Evolutionary conservation across 2,113 vertebrate species (phyloP).

Genomic region (Neogale vison): DNA sequence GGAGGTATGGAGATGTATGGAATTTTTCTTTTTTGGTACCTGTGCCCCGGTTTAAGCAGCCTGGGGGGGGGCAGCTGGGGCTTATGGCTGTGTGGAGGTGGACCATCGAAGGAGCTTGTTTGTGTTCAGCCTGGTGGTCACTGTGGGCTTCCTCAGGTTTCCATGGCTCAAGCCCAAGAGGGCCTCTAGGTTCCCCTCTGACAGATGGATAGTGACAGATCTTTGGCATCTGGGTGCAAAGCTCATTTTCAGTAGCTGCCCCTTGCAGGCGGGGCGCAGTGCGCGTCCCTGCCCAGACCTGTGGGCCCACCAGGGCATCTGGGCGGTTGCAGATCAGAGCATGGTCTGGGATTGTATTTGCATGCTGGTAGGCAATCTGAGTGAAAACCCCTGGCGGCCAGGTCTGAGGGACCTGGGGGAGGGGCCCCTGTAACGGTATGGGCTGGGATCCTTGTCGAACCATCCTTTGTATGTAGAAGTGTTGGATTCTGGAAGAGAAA

Average conservation of each 20-base stretch:
- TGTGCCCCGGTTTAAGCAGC: background rate
- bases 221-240: background rate
- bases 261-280: background rate
- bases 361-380: background rate
- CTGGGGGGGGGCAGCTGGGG: background rate
- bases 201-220: background rate
- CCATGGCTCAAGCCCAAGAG: background rate
- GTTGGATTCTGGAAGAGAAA: background rate
- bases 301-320: background rate
- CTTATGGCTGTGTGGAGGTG: background rate
- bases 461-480: background rate
- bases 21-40: background rate
- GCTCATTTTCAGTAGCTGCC: background rate
- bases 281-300: background rate
- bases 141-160: background rate
- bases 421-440: background rate
- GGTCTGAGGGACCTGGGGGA: background rate
- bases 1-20: background rate
- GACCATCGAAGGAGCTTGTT: background rate
- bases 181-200: background rate
- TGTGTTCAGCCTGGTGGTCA: fast-evolving
- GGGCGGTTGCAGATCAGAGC: background rate
- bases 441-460: background rate
- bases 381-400: background rate
- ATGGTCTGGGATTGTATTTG: background rate